phyloP scores from a whole-genome alignment of 2,888 invertebrate species.

The Synergus gifuensis region DNA sequence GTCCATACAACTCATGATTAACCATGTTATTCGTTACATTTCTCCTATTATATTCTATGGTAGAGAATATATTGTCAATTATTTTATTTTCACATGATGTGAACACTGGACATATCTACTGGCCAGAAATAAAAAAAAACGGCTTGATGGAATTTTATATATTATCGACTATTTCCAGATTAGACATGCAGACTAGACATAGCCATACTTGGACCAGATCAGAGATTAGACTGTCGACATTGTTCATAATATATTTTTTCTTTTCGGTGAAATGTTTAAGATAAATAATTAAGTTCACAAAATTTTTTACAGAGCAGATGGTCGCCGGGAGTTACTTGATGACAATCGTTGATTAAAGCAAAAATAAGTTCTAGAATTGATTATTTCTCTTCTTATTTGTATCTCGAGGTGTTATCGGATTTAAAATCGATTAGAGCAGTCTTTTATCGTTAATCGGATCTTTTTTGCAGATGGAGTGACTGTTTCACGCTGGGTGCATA shows the following conservation, averaged over 20 bases:
- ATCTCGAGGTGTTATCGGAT: slow-evolving; percentile 60
- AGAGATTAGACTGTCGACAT: too few relatives aligned
- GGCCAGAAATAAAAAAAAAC: too few relatives aligned
- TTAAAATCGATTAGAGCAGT: slow-evolving; percentile 60
- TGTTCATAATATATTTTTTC: too few relatives aligned
- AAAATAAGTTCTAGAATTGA: slow-evolving; percentile 25
- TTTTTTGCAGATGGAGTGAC: slow-evolving; percentile 60
- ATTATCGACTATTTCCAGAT: too few relatives aligned
- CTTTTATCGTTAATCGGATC: slow-evolving; percentile 63
- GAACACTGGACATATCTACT: too few relatives aligned
- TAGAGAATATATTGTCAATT: background rate
- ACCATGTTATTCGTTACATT: background rate
- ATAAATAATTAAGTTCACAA: too few relatives aligned
- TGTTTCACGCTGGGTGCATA: slow-evolving; percentile 61
- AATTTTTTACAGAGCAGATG: too few relatives aligned
- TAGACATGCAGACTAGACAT: too few relatives aligned
- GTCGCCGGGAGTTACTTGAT: background rate
- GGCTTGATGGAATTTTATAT: too few relatives aligned
- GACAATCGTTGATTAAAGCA: background rate
- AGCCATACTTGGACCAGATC: too few relatives aligned
- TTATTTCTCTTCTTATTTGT: slow-evolving; percentile 35
- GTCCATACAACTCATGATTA: slow-evolving; percentile 1
- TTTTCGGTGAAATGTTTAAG: too few relatives aligned
- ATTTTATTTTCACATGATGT: too few relatives aligned
- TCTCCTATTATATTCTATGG: background rate